These are phyloP conservation scores for Planococcus citri DNA, from an alignment of 1,140 invertebrate species.

Conservation along the genomic window DNA sequence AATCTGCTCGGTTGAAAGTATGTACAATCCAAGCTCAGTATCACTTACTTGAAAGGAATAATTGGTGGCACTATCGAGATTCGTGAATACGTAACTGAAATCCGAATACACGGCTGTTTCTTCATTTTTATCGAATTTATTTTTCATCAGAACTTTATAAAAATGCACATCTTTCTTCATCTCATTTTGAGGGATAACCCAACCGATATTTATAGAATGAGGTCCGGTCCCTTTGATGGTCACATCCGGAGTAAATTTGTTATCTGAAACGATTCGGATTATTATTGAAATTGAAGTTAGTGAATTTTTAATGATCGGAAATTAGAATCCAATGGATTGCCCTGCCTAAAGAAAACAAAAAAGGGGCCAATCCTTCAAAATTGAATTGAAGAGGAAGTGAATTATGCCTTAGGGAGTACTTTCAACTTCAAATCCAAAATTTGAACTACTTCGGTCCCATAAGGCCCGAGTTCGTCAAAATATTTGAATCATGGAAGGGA, in stretches of 20 bases:
- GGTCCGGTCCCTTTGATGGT: constrained; percentile 61
- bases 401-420: no score
- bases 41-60: constrained; percentile 55
- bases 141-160: constrained; percentile 53
- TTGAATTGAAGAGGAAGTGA: no score
- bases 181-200: constrained; percentile 50
- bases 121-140: constrained; percentile 41
- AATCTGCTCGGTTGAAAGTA: no score
- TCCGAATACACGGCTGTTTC: constrained; percentile 49
- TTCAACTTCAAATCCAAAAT: no score
- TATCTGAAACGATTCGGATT: constrained; percentile 45
- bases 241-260: constrained; percentile 60
- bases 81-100: constrained; percentile 57
- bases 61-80: constrained; percentile 58
- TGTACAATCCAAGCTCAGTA: constrained; percentile 10
- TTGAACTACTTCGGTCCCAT: no score
- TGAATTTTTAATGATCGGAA: no score
- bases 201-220: constrained; percentile 63
- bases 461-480: no score
- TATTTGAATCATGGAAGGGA: no score
- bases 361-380: no score
- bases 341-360: no score
- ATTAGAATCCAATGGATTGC: no score
- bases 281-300: no score
- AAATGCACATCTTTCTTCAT: constrained; percentile 59